Evolutionary conservation across 1,140 invertebrate genomes (phyloP).

Genomic region (Zaprionus vittiger): DNA sequence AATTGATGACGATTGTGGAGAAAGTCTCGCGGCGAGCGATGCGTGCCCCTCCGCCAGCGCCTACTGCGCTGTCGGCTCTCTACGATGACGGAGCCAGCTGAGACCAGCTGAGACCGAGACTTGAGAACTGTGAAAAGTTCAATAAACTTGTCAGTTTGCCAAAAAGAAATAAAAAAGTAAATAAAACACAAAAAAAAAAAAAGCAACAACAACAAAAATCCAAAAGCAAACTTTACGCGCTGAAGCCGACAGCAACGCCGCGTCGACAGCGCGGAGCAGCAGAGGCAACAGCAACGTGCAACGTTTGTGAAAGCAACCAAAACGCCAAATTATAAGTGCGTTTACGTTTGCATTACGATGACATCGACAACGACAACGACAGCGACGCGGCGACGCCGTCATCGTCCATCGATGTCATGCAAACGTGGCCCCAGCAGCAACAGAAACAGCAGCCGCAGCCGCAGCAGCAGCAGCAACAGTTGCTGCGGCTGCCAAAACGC

Average conservation of each 20-base stretch:
- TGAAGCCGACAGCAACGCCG: conserved; percentile 33
- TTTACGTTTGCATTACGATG: conserved; percentile 54
- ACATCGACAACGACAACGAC: conserved; percentile 32
- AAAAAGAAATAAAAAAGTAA: conserved; percentile 45
- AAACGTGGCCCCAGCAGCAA: conserved; percentile 40
- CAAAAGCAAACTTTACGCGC: conserved; percentile 58
- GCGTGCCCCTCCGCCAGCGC: conserved; percentile 22
- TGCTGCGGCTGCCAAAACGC: conserved; percentile 35
- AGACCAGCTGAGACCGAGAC: conserved; percentile 20
- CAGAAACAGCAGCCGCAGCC: not conserved
- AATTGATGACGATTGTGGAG: conserved; percentile 52
- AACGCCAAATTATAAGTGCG: conserved; percentile 54
- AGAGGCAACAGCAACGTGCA: conserved; percentile 38
- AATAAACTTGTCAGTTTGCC: conserved; percentile 54
- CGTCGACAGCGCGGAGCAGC: conserved; percentile 27
- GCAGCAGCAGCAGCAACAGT: conserved; percentile 16
- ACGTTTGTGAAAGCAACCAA: conserved; percentile 53
- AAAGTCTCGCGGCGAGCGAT: conserved; percentile 42
- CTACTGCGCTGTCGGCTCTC: conserved; percentile 33
- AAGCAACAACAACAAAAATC: conserved; percentile 27
- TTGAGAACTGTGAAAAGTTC: conserved; percentile 51
- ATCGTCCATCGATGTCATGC: conserved; percentile 40
- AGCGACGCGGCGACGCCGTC: conserved; percentile 15
- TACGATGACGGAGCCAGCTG: conserved; percentile 31
- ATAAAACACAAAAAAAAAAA: conserved; percentile 37